Evolutionary conservation across 2,888 invertebrate species (phyloP).

Genomic region (Monochamus alternatus): DNA sequence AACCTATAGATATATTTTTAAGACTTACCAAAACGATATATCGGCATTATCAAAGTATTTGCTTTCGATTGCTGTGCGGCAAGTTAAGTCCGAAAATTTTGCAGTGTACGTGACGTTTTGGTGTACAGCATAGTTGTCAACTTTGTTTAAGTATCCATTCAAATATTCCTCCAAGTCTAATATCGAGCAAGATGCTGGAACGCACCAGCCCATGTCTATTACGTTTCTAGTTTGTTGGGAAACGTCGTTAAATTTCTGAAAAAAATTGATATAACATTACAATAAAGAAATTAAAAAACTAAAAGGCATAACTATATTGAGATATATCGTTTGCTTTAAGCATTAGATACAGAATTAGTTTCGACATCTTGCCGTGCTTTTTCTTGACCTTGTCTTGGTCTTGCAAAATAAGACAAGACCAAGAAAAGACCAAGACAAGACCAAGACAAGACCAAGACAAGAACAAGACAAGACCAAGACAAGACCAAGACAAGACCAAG

Average conservation of each 20-base stretch:
- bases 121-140: conserved; percentile 59
- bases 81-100: conserved; percentile 56
- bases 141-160: conserved; percentile 62
- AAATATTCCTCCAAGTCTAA: conserved; percentile 63
- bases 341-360: no score
- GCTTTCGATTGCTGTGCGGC: conserved; percentile 62
- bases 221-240: conserved; percentile 64
- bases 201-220: conserved; percentile 66
- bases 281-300: no score
- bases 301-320: no score
- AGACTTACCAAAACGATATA: conserved; percentile 67
- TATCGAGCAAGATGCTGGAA: conserved; percentile 66
- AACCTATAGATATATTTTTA: no score
- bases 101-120: conserved; percentile 61
- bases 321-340: no score
- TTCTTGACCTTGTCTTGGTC: no score
- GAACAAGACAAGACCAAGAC: no score
- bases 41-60: conserved; percentile 62
- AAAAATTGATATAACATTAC: conserved; percentile 10
- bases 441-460: no score
- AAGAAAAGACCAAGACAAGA: no score
- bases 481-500: no score
- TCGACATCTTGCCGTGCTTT: no score
- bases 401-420: no score
- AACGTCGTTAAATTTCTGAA: conserved; percentile 62